phyloP scores from a whole-genome alignment of 2,113 vertebrate species.

The Choloepus hoffmanni region DNA sequence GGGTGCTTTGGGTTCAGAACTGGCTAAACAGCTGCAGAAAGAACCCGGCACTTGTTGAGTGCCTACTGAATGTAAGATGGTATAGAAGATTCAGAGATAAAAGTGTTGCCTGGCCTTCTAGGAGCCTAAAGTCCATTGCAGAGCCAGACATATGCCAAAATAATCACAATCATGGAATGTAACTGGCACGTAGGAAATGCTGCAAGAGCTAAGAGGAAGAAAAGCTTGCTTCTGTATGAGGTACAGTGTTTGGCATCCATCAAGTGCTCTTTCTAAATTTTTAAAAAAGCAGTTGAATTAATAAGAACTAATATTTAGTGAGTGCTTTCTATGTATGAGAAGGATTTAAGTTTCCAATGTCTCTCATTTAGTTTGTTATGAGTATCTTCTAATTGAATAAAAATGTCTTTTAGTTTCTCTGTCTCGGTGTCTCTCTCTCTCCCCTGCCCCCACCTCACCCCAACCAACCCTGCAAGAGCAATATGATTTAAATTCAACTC shows the following conservation, averaged over 20 bases:
- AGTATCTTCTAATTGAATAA: neutral
- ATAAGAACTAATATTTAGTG: constrained; percentile 44
- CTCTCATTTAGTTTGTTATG: neutral
- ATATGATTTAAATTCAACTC: neutral
- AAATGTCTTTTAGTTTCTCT: neutral
- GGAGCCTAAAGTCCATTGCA: neutral
- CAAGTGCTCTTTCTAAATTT: neutral
- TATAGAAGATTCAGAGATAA: neutral
- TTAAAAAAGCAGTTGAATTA: constrained; percentile 16
- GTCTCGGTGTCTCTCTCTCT: too few species aligned
- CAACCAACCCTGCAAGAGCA: neutral
- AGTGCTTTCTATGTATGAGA: neutral
- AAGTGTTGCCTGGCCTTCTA: neutral
- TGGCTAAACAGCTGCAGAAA: constrained; percentile 17
- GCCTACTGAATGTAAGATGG: neutral
- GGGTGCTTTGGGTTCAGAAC: constrained; percentile 33
- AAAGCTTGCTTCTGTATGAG: neutral
- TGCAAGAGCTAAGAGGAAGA: neutral
- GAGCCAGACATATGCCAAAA: neutral
- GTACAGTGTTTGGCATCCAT: neutral
- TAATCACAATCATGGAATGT: neutral
- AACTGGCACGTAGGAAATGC: neutral
- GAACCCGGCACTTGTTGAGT: constrained; percentile 6
- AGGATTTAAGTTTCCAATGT: neutral
- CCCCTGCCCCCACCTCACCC: neutral